Conservation (phyloP, 2,113 vertebrate genomes). For the Chauna torquata region DNA sequence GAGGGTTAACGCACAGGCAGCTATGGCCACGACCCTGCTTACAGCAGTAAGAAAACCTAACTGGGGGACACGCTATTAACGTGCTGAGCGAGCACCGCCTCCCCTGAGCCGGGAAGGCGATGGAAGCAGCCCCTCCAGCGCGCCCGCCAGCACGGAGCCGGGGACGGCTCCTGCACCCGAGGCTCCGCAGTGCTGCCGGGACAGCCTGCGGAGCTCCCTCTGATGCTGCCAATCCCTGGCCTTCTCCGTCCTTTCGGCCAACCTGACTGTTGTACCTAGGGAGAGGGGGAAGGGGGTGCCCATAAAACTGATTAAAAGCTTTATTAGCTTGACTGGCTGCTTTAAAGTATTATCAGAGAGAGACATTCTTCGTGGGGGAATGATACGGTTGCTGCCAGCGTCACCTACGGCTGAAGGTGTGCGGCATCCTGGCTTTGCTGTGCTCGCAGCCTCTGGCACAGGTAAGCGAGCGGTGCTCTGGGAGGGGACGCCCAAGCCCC, state of each 20-base stretch:
- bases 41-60: neutral
- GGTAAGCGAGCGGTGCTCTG: neutral
- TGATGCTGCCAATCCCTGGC: neutral
- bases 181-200: no score
- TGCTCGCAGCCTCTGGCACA: accelerated
- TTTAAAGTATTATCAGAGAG: neutral
- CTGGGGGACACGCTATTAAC: accelerated
- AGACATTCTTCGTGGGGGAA: neutral
- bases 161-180: no score
- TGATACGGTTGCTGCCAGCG: neutral
- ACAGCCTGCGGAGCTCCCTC: no score
- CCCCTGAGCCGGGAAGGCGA: no score
- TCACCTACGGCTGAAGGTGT: accelerated
- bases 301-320: neutral
- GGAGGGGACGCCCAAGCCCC: neutral
- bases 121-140: no score
- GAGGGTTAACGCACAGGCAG: neutral
- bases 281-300: neutral
- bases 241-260: neutral
- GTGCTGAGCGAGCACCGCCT: accelerated
- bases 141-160: no score
- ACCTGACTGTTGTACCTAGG: neutral
- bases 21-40: neutral
- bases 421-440: neutral
- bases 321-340: neutral